Percentiles rank a stretch among this genome's conserved stretches.
Conservation (phyloP, 2,113 vertebrate genomes). For the Cavia porcellus region DNA sequence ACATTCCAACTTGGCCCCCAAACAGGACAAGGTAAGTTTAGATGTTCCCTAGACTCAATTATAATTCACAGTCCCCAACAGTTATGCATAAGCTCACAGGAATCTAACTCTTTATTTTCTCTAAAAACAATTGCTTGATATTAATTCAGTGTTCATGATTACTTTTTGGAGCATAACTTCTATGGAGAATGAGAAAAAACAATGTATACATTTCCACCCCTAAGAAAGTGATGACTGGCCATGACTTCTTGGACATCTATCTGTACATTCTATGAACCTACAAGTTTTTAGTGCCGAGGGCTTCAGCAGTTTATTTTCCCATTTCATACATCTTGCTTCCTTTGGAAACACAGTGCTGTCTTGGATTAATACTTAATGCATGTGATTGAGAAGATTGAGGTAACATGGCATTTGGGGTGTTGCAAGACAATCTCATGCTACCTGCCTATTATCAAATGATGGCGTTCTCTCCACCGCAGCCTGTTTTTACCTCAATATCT, state of each 20-base stretch:
- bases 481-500: background rate
- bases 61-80: background rate
- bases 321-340: background rate
- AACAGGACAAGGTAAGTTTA: background rate
- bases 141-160: background rate
- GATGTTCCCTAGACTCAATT: background rate
- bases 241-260: background rate
- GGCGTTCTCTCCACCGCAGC: background rate
- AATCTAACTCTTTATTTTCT: constrained; percentile 20
- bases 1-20: background rate
- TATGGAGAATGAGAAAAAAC: background rate
- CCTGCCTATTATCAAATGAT: background rate
- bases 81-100: background rate
- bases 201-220: background rate
- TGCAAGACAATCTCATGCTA: background rate
- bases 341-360: background rate
- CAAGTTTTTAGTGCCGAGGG: background rate
- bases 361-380: background rate
- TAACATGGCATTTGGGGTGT: background rate
- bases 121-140: background rate
- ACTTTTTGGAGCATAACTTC: background rate
- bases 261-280: background rate
- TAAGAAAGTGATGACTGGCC: background rate
- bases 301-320: background rate
- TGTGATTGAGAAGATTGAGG: background rate